Conservation (phyloP, 2,797 vertebrate genomes). For the Oreonectes daqikongensis region DNA sequence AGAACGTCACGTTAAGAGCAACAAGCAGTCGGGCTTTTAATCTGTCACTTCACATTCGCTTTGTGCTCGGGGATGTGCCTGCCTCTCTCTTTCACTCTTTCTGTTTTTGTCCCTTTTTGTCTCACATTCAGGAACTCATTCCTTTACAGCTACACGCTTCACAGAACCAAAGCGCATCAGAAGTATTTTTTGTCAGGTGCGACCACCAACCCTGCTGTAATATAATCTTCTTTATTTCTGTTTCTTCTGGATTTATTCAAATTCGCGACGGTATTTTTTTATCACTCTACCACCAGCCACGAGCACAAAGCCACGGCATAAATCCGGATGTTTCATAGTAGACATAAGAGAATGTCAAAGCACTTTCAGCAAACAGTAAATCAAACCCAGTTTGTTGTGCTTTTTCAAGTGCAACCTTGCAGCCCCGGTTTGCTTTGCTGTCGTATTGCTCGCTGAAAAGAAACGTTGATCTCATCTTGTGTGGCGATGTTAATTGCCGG, state of each 20-base stretch:
- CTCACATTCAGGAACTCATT: background rate
- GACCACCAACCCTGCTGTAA: background rate
- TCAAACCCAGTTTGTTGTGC: conserved; percentile 27
- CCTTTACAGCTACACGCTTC: conserved; percentile 1
- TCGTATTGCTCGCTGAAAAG: conserved; percentile 30
- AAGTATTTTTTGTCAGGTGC: background rate
- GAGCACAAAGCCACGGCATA: background rate
- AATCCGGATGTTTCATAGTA: conserved; percentile 17
- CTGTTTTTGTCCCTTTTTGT: background rate
- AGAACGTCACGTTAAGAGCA: conserved; percentile 7
- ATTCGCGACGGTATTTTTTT: conserved; percentile 14
- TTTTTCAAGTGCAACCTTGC: background rate
- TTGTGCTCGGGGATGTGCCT: conserved; percentile 4
- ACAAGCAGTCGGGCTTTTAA: conserved; percentile 34
- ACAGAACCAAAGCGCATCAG: conserved; percentile 1
- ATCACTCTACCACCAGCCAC: conserved; percentile 10
- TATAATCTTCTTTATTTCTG: background rate
- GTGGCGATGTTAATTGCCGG: conserved; percentile 20
- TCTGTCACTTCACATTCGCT: conserved; percentile 27
- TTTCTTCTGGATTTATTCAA: conserved; percentile 21
- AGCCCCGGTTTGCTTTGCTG: background rate
- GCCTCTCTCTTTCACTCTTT: background rate
- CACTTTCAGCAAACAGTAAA: conserved; percentile 12
- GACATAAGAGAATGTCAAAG: background rate
- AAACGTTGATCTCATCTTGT: conserved; percentile 32